These are phyloP conservation scores for Panzeria rudis DNA, from an alignment of 2,888 invertebrate genomes.

Conservation along the genomic window DNA sequence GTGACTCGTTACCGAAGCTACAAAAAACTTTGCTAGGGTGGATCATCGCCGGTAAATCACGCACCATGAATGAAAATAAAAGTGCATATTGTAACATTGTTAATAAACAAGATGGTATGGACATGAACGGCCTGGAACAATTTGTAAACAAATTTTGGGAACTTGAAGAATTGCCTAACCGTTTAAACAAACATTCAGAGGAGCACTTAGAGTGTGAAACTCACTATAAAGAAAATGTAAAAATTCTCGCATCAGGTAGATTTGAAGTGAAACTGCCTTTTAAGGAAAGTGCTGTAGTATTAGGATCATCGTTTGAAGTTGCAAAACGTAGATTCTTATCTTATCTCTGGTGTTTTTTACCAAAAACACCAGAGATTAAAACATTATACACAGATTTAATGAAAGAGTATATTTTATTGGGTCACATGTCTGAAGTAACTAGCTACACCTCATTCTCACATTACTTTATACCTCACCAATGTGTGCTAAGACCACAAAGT, in stretches of 20 bases:
- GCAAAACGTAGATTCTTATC: conserved; percentile 32
- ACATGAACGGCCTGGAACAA: too few species aligned
- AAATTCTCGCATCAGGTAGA: conserved; percentile 2
- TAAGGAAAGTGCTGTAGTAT: too few species aligned
- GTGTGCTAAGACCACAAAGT: conserved; percentile 42
- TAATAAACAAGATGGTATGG: too few species aligned
- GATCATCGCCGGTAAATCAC: conserved; percentile 30
- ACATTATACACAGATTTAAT: conserved; percentile 19
- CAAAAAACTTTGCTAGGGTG: conserved; percentile 56
- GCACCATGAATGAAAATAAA: neutral
- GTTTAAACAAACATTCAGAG: neutral
- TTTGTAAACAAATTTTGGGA: conserved; percentile 49
- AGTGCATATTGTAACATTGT: too few species aligned
- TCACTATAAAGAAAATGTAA: conserved; percentile 29
- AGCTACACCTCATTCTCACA: neutral
- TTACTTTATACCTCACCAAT: conserved; percentile 56
- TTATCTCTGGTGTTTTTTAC: conserved; percentile 21
- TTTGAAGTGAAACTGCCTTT: too few species aligned
- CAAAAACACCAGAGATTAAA: conserved; percentile 15
- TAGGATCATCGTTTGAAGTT: too few species aligned
- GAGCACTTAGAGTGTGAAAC: conserved; percentile 48
- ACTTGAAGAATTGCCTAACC: conserved; percentile 19
- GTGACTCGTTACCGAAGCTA: conserved; percentile 35
- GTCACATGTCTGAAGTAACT: too few species aligned
- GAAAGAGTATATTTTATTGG: conserved; percentile 34